phyloP scores from a whole-genome alignment of 2,797 vertebrate genomes.

The Eidolon dupreanum region DNA sequence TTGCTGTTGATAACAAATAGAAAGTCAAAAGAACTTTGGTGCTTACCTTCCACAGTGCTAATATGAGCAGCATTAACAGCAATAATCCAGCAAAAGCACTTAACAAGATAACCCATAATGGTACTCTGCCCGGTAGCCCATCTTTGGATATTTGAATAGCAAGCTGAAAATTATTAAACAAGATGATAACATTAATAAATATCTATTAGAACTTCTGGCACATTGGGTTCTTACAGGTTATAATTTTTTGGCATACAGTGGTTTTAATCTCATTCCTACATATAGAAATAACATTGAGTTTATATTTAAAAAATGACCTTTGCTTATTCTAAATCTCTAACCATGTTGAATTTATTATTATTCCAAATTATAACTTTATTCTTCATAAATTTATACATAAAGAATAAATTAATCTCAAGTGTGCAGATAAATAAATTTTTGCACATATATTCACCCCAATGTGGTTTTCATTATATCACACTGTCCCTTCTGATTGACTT shows the following conservation, averaged over 20 bases:
- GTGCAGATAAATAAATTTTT: not conserved
- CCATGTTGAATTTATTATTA: not conserved
- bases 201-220: not conserved
- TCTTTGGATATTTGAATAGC: constrained; percentile 94
- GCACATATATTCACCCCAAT: not conserved
- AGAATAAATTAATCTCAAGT: not conserved
- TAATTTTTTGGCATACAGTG: not conserved
- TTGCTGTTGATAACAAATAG: not conserved
- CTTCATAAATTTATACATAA: not conserved
- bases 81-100: constrained; percentile 95
- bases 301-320: not conserved
- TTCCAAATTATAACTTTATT: not conserved
- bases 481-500: not conserved
- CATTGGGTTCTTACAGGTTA: not conserved
- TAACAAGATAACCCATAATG: constrained; percentile 95
- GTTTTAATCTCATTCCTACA: not conserved
- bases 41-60: constrained; percentile 96
- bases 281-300: not conserved
- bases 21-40: not conserved
- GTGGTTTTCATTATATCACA: not conserved
- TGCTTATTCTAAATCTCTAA: not conserved
- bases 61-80: constrained; percentile 95
- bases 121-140: constrained; percentile 89
- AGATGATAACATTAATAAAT: constrained; percentile 3
- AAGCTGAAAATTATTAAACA: constrained; percentile 86